Evolutionary conservation across 2,888 invertebrate species (phyloP).

Genomic region (Parnassius orleans): DNA sequence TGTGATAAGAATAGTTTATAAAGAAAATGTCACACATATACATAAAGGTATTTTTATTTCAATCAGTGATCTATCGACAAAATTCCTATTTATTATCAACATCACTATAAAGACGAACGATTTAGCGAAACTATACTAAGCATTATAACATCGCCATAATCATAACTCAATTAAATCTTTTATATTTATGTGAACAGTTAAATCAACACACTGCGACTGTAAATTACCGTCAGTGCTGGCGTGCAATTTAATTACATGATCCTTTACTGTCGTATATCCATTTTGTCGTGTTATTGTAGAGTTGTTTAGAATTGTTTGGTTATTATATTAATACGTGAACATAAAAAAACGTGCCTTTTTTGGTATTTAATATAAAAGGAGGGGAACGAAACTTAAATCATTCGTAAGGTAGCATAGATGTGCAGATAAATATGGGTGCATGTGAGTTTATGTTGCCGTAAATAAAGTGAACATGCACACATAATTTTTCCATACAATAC

Average conservation of each 20-base stretch:
- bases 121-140: conserved; percentile 39
- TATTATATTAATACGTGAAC: too few species aligned
- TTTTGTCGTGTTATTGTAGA: conserved; percentile 8
- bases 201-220: conserved; percentile 57
- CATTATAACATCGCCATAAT: conserved; percentile 71
- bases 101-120: conserved; percentile 39
- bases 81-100: conserved; percentile 25
- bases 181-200: conserved; percentile 68
- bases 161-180: conserved; percentile 79
- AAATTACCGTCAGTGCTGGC: conserved; percentile 42
- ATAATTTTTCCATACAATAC: too few species aligned
- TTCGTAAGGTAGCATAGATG: too few species aligned
- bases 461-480: too few species aligned
- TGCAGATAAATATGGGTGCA: too few species aligned
- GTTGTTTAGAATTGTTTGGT: conserved; percentile 1
- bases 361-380: too few species aligned
- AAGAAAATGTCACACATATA: too few species aligned
- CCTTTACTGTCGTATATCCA: conserved; percentile 17
- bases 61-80: conserved; percentile 19
- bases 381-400: too few species aligned
- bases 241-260: conserved; percentile 20
- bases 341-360: too few species aligned
- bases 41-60: neutral
- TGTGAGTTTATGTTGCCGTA: too few species aligned
- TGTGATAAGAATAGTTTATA: too few species aligned